Evolutionary conservation across 2,797 vertebrate species (phyloP).

Genomic region (Epinephelus awoara): DNA sequence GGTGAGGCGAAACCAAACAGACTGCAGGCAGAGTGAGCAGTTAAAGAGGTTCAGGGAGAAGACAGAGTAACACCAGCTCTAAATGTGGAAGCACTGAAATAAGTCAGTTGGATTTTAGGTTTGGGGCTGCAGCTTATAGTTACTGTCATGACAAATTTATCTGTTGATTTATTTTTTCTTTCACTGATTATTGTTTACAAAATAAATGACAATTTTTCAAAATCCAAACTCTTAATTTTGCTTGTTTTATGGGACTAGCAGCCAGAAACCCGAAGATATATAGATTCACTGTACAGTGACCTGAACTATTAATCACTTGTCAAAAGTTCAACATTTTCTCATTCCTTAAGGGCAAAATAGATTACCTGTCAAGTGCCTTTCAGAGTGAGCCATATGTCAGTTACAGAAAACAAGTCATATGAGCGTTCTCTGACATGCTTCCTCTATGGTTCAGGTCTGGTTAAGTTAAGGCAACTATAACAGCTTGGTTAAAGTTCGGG

Average conservation of each 20-base stretch:
- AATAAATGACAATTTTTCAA: neutral
- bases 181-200: neutral
- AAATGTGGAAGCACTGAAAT: conserved; percentile 2
- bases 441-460: too few relatives aligned
- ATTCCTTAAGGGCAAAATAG: too few relatives aligned
- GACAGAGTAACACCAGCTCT: neutral
- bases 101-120: neutral
- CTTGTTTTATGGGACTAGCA: neutral
- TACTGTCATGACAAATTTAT: neutral
- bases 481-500: too few relatives aligned
- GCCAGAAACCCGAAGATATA: neutral
- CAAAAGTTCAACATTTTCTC: too few relatives aligned
- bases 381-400: too few relatives aligned
- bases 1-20: conserved; percentile 31
- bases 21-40: conserved; percentile 3
- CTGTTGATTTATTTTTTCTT: neutral
- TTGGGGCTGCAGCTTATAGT: neutral
- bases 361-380: too few relatives aligned
- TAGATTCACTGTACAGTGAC: neutral
- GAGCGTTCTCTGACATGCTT: too few relatives aligned
- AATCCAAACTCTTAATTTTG: neutral
- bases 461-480: too few relatives aligned
- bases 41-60: conserved; percentile 8
- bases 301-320: neutral
- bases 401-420: too few relatives aligned